Evolutionary conservation across 2,888 invertebrate genomes (phyloP).

Genomic region (Glaucopsyche alexis): DNA sequence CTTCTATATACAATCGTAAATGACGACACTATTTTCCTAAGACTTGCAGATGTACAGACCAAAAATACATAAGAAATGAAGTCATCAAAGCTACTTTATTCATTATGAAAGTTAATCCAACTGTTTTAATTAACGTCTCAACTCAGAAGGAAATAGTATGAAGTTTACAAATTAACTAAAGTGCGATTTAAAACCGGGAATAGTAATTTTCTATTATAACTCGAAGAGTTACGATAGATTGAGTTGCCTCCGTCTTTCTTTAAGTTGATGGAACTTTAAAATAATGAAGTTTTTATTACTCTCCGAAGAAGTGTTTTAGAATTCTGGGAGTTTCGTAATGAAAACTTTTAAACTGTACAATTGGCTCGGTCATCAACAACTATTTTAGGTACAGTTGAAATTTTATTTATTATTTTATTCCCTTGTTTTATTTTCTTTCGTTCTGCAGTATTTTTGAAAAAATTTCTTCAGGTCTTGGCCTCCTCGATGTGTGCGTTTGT

Average conservation of each 20-base stretch:
- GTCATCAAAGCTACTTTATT: conserved; percentile 75
- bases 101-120: conserved; percentile 74
- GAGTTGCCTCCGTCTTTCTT: neutral
- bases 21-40: neutral
- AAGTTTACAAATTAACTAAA: conserved; percentile 76
- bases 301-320: conserved; percentile 8
- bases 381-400: neutral
- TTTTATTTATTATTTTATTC: no score
- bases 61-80: conserved; percentile 69
- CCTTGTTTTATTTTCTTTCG: no score
- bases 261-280: conserved; percentile 17
- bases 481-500: no score
- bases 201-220: conserved; percentile 31
- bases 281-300: conserved; percentile 11
- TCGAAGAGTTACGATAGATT: conserved; percentile 16
- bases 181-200: conserved; percentile 51
- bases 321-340: neutral
- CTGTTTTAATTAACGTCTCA: conserved; percentile 78
- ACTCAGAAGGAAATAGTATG: conserved; percentile 67
- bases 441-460: no score
- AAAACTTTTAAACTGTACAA: conserved; percentile 11
- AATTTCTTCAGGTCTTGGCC: no score
- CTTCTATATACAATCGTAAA: no score
- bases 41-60: conserved; percentile 45
- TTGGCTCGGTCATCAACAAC: neutral